These are phyloP conservation scores for Hypomecis atomaria DNA, from an alignment of 2,888 invertebrate genomes.

Conservation along the genomic window DNA sequence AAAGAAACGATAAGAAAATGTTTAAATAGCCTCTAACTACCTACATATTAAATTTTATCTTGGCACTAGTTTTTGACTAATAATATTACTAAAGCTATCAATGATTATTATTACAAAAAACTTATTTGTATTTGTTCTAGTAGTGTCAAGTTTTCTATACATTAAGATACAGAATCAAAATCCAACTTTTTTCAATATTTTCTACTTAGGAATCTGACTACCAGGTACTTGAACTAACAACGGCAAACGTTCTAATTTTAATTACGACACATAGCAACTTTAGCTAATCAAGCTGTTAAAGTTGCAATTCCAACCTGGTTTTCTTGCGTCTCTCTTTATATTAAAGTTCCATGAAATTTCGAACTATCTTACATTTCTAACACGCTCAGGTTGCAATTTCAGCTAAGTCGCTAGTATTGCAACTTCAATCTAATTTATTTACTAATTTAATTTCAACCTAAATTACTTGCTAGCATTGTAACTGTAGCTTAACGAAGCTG, in stretches of 20 bases:
- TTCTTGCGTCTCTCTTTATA: no score
- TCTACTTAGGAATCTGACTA: conserved; percentile 17
- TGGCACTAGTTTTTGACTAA: conserved; percentile 12
- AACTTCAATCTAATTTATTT: background rate
- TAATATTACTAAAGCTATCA: background rate
- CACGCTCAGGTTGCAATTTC: background rate
- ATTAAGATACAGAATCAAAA: conserved; percentile 27
- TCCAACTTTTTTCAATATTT: conserved; percentile 34
- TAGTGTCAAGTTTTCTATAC: conserved; percentile 18
- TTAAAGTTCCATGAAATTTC: no score
- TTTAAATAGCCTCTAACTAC: conserved; percentile 18
- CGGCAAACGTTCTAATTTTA: background rate
- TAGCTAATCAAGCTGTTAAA: background rate
- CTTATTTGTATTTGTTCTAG: background rate
- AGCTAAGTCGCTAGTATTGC: background rate
- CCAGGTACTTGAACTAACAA: conserved; percentile 1
- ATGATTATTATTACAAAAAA: background rate
- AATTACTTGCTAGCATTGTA: background rate
- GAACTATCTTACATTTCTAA: no score
- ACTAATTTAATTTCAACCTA: background rate
- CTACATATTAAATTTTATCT: conserved; percentile 7
- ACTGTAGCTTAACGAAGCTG: background rate
- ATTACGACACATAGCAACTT: background rate
- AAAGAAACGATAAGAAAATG: conserved; percentile 23
- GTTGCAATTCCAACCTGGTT: background rate